Percentiles rank a stretch among this genome's conserved stretches.
Evolutionary conservation across 2,888 invertebrate genomes (phyloP).

Genomic region (Monoplex corrugatus): DNA sequence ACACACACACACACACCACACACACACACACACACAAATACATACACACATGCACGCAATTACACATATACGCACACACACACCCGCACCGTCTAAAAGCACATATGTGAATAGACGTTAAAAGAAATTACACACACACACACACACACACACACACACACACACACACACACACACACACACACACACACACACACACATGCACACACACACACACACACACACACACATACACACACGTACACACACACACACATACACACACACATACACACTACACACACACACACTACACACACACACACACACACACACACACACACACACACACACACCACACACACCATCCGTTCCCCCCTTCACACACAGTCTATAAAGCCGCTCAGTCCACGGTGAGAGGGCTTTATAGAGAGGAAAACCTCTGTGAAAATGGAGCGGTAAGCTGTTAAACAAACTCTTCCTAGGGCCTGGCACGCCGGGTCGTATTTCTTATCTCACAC

Average conservation of each 20-base stretch:
- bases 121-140: background rate
- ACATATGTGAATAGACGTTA: no score
- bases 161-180: background rate
- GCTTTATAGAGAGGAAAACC: no score
- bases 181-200: background rate
- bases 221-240: background rate
- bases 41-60: background rate
- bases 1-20: background rate
- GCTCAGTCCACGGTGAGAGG: no score
- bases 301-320: background rate
- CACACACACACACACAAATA: background rate
- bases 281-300: background rate
- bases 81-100: background rate
- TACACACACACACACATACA: background rate
- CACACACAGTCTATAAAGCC: no score
- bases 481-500: no score
- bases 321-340: slow-evolving; percentile 5
- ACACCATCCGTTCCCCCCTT: background rate
- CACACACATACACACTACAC: background rate
- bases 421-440: no score
- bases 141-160: background rate
- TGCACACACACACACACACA: background rate
- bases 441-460: no score
- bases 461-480: no score
- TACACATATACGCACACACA: background rate